Conservation (phyloP, 2,113 vertebrate species). For the Amphiprion percula region DNA sequence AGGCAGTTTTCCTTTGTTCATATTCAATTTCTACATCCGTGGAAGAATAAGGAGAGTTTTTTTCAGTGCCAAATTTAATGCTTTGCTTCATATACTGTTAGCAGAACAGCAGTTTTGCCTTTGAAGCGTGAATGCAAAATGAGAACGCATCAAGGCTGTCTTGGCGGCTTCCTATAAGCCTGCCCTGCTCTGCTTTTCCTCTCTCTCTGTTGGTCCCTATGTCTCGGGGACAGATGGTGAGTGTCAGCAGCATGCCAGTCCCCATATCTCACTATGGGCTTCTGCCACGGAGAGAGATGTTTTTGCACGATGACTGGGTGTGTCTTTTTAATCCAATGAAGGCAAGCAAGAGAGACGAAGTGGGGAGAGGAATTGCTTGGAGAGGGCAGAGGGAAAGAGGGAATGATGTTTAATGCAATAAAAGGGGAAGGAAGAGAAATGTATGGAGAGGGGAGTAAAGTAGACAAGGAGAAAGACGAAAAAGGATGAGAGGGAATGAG, state of each 20-base stretch:
- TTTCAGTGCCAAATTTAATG: constrained; percentile 38
- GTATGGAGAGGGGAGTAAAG: constrained; percentile 20
- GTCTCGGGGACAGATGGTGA: constrained; percentile 69
- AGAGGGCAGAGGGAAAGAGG: constrained; percentile 4
- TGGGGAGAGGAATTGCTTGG: neutral
- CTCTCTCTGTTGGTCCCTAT: constrained; percentile 24
- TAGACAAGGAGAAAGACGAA: constrained; percentile 30
- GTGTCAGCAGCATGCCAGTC: constrained; percentile 65
- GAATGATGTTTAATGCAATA: constrained; percentile 37
- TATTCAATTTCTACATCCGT: constrained; percentile 32
- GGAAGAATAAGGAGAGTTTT: neutral
- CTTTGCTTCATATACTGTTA: constrained; percentile 37
- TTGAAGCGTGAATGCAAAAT: constrained; percentile 50
- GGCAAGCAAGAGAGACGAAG: neutral
- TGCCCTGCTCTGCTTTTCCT: constrained; percentile 2
- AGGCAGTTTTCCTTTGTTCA: constrained; percentile 3
- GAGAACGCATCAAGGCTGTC: constrained; percentile 49
- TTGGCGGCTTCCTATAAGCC: constrained; percentile 44
- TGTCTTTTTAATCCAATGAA: constrained; percentile 61
- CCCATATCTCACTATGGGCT: constrained; percentile 49
- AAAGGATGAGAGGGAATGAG: constrained; percentile 42
- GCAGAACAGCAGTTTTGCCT: constrained; percentile 50
- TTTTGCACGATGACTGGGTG: constrained; percentile 40
- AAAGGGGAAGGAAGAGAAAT: constrained; percentile 12
- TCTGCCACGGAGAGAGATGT: constrained; percentile 49